Evolutionary conservation across 2,797 vertebrate species (phyloP).

Genomic region (Propithecus perrieri): DNA sequence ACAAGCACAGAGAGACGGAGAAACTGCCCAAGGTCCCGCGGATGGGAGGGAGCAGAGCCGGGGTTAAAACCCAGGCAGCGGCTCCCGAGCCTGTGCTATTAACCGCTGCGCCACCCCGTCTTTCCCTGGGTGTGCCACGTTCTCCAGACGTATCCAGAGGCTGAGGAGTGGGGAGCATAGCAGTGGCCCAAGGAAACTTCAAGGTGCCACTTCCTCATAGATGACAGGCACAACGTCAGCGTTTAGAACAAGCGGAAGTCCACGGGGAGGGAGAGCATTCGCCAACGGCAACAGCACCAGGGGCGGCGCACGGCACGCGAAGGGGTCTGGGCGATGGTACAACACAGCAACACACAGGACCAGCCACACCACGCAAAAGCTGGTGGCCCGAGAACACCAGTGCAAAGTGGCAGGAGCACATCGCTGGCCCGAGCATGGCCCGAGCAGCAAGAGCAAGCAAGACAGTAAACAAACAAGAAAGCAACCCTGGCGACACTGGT

Average conservation of each 20-base stretch:
- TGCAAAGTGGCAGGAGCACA: neutral
- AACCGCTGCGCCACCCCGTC: too few relatives aligned
- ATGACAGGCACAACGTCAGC: neutral
- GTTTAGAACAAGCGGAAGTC: neutral
- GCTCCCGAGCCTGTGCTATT: neutral
- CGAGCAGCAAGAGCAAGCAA: neutral
- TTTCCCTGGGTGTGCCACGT: rapidly evolving
- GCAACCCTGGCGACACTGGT: neutral
- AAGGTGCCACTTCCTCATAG: neutral
- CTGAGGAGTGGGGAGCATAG: neutral
- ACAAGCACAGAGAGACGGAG: neutral
- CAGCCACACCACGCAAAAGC: neutral
- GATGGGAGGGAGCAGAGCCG: neutral
- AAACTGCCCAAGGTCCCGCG: neutral
- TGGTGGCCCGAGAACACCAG: neutral
- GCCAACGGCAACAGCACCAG: neutral
- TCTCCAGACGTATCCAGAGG: neutral
- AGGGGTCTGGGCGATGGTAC: rapidly evolving
- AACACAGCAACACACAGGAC: too few relatives aligned
- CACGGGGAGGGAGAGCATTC: neutral
- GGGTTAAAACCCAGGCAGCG: neutral
- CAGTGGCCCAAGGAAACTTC: neutral
- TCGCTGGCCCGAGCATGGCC: rapidly evolving
- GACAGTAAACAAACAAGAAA: neutral
- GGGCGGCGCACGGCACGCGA: too few relatives aligned